phyloP scores from a whole-genome alignment of 2,888 invertebrate species.

The Rhagonycha fulva region DNA sequence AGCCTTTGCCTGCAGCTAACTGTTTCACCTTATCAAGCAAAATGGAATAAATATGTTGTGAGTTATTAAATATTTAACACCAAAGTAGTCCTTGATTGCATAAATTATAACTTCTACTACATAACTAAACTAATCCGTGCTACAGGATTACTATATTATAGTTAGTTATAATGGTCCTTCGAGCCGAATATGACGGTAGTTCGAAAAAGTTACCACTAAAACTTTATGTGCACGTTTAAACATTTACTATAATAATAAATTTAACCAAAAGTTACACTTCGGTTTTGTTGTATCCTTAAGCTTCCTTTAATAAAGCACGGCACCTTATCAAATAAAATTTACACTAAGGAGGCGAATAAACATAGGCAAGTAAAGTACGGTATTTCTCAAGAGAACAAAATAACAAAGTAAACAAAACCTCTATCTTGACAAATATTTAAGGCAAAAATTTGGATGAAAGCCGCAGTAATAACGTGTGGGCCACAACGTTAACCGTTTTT shows the following conservation, averaged over 20 bases:
- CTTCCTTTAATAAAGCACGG: background rate
- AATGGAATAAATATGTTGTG: background rate
- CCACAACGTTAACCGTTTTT: background rate
- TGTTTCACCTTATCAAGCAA: background rate
- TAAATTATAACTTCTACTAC: background rate
- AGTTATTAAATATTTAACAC: background rate
- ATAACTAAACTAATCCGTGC: background rate
- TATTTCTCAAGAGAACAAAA: background rate
- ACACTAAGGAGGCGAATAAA: background rate
- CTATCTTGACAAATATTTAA: background rate
- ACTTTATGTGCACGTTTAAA: background rate
- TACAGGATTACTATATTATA: background rate
- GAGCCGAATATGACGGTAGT: background rate
- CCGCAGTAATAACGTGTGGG: background rate
- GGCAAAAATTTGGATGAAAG: background rate
- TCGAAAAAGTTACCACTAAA: background rate
- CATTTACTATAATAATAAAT: background rate
- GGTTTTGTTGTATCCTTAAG: background rate
- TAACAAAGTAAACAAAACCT: background rate
- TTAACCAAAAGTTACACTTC: background rate
- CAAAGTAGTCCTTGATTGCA: background rate
- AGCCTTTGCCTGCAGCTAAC: background rate
- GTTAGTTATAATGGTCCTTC: background rate
- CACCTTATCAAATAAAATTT: background rate
- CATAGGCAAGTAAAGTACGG: background rate